Evolutionary conservation across 2,888 invertebrate species (phyloP).

Genomic region (Oscheius sp.): DNA sequence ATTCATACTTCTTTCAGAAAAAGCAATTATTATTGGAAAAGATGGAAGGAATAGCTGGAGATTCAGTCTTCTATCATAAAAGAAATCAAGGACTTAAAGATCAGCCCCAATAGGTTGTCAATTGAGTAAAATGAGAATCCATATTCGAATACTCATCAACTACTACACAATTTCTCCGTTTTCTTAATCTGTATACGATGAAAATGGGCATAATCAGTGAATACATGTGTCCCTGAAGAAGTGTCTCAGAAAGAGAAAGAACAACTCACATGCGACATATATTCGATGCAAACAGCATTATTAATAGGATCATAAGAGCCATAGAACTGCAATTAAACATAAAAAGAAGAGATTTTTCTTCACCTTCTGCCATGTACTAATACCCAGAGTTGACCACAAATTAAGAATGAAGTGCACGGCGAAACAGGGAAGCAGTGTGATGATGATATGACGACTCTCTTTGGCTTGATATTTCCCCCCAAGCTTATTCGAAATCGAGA

Average conservation of each 20-base stretch:
- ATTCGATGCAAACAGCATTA: slow-evolving; percentile 5
- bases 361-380: background rate
- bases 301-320: slow-evolving; percentile 2
- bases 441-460: background rate
- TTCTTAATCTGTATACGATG: background rate
- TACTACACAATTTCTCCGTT: background rate
- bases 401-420: background rate
- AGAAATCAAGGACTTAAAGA: slow-evolving; percentile 1
- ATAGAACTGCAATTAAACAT: background rate
- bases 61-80: background rate
- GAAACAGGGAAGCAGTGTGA: slow-evolving; percentile 2
- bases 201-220: background rate
- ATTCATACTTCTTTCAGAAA: background rate
- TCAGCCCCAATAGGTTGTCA: background rate
- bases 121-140: slow-evolving; percentile 5
- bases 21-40: slow-evolving; percentile 14
- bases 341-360: background rate
- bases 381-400: background rate
- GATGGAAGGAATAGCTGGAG: background rate
- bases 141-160: slow-evolving; percentile 1
- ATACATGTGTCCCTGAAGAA: slow-evolving; percentile 10
- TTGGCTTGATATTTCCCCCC: slow-evolving; percentile 1
- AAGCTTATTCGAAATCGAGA: background rate
- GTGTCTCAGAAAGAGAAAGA: too few species aligned
- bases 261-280: background rate